Percentiles rank a stretch among this genome's conserved stretches.
These are phyloP conservation scores for Ceratitis capitata DNA, from an alignment of 1,140 invertebrate species.

Conservation along the genomic window DNA sequence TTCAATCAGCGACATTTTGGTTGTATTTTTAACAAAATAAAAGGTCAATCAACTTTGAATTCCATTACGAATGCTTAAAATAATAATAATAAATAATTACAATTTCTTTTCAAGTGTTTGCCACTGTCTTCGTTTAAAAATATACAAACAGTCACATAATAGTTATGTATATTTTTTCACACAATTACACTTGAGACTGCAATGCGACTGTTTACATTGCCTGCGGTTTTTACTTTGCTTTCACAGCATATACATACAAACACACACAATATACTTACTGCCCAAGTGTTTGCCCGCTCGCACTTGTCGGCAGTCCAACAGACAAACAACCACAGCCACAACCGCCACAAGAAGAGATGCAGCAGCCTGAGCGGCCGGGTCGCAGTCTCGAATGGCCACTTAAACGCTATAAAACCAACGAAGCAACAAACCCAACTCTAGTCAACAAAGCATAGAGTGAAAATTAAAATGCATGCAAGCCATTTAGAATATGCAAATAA, in stretches of 20 bases:
- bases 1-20: too few relatives aligned
- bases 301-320: background rate
- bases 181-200: background rate
- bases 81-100: background rate
- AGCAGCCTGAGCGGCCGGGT: too few relatives aligned
- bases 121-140: background rate
- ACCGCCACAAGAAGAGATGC: too few relatives aligned
- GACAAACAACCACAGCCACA: background rate
- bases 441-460: background rate
- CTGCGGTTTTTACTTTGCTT: background rate
- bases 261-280: too few relatives aligned
- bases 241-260: too few relatives aligned
- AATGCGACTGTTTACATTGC: background rate
- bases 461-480: background rate
- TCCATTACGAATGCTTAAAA: background rate
- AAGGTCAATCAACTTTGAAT: background rate
- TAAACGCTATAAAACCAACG: background rate
- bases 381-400: constrained; percentile 33
- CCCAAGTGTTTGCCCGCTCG: background rate
- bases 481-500: constrained; percentile 16
- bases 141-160: background rate
- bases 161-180: background rate
- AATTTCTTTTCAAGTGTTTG: background rate
- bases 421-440: background rate
- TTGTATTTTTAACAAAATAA: background rate